Base-by-base conservation (phyloP, 2,113 vertebrate genomes). In the Rhinichthys klamathensis region DNA sequence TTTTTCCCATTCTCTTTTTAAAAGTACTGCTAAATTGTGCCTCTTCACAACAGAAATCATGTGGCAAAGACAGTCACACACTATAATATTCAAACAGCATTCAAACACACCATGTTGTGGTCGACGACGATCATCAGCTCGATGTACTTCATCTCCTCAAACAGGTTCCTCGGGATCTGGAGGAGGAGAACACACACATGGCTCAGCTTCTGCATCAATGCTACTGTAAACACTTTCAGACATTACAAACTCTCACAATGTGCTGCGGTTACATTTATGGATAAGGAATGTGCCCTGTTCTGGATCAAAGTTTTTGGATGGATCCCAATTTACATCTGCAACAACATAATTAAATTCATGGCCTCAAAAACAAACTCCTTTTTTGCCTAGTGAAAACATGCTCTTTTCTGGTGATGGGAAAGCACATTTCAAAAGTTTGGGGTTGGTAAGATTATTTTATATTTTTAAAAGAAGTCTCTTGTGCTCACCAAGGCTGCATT, bases 101-200 rank as follows among this genome's bases (percentile, higher is more conserved):
- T 46, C 4, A 73, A 9, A 92, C 96, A 91, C 94, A 98, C 98
- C 97, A 96, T 97, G 93, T 95, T 98, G 92, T 99, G 94, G 91
- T 99, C 98, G 89, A 96, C 97, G 91, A 99, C 96, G 92, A 99
- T 97, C 97, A 99, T 99, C 87, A 99, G 94, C 90, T 99, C 98
- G 87, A 99, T 89, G 90, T 99, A 99, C 82, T 99, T 99, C 94
- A 97, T 99, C 92, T 99, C 98, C 90, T 98, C 97, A 94, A 99
- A 99, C 32, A 97, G 89, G 85, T 94, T 96, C 70, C 96, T 96
- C 84, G 96, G 96, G 84, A 95, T 95, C 98, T 99, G 90, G 85
- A 86, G 91, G 79, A 78, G 51, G 56, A 72, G 67, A 35, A 46
- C 30, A 63, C 21, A 3, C 23, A 6, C 32, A 27, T 8, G 77